Conservation (phyloP, 2,797 vertebrate species). For the Rhincodon typus region DNA sequence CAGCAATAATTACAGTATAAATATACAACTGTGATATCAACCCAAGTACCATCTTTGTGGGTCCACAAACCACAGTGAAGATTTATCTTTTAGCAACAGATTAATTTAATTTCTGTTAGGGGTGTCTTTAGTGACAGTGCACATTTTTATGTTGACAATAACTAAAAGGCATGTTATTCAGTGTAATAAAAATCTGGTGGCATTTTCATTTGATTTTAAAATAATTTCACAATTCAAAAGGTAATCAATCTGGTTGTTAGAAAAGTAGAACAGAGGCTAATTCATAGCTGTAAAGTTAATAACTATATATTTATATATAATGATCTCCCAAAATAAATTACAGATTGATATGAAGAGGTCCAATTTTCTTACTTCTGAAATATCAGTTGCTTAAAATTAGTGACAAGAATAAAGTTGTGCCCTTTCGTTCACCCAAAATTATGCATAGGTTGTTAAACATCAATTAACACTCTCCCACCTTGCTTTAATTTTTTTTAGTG, state of each 20-base stretch:
- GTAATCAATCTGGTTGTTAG: neutral
- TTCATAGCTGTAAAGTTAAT: conserved; percentile 10
- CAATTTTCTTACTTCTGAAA: conserved; percentile 3
- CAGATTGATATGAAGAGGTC: neutral
- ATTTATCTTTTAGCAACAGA: neutral
- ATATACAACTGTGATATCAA: neutral
- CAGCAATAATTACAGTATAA: neutral
- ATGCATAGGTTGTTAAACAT: neutral
- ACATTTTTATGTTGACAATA: neutral
- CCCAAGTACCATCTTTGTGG: neutral
- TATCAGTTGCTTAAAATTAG: conserved; percentile 22
- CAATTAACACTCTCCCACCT: neutral
- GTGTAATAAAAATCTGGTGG: neutral
- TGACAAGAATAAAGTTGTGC: neutral
- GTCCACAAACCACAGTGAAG: neutral
- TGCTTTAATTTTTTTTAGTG: neutral
- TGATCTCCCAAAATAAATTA: conserved; percentile 7
- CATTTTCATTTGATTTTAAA: conserved; percentile 19
- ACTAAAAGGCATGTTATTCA: neutral
- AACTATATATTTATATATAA: neutral
- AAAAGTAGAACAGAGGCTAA: conserved; percentile 16
- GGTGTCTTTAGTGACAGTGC: neutral
- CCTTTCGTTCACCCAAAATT: neutral
- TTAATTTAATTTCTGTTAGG: neutral
- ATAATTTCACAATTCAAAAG: neutral